These are phyloP conservation scores for Tachina fera DNA, from an alignment of 2,888 invertebrate genomes.

Conservation along the genomic window DNA sequence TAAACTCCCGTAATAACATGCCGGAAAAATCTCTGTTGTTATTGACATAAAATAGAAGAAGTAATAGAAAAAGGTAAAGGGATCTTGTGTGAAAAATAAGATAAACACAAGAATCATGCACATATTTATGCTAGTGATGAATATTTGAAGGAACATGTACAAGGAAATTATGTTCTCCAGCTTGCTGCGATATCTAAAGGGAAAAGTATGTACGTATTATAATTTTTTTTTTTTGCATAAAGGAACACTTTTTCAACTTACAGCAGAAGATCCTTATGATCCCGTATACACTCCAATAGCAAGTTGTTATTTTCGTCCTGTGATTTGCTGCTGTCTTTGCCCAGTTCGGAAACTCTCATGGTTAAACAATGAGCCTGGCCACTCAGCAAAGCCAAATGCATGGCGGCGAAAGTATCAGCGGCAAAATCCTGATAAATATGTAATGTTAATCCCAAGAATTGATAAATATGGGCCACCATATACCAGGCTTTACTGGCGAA, in stretches of 20 bases:
- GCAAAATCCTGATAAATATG: slow-evolving; percentile 40
- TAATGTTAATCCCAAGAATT: no score
- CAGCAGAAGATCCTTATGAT: slow-evolving; percentile 69
- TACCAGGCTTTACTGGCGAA: no score
- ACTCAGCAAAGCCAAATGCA: slow-evolving; percentile 64
- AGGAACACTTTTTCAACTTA: slow-evolving; percentile 29
- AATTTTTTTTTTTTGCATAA: no score
- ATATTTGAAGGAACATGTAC: no score
- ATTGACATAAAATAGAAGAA: no score
- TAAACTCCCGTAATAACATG: no score
- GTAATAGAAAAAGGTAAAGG: slow-evolving; percentile 43
- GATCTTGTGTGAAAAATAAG: slow-evolving; percentile 58
- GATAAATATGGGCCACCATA: no score
- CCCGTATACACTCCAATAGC: slow-evolving; percentile 63
- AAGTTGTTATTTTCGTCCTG: slow-evolving; percentile 29
- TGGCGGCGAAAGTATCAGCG: slow-evolving; percentile 66
- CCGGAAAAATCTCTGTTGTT: no score
- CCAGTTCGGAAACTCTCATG: slow-evolving; percentile 69
- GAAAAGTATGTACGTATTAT: no score
- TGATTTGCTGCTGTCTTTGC: slow-evolving; percentile 24
- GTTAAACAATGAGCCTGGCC: slow-evolving; percentile 69
- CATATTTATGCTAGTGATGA: no score
- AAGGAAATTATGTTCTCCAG: slow-evolving; percentile 55
- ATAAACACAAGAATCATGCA: slow-evolving; percentile 43
- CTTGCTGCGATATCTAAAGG: slow-evolving; percentile 48